Conservation (phyloP, 2,797 vertebrate species). For the Peromyscus nudipes region DNA sequence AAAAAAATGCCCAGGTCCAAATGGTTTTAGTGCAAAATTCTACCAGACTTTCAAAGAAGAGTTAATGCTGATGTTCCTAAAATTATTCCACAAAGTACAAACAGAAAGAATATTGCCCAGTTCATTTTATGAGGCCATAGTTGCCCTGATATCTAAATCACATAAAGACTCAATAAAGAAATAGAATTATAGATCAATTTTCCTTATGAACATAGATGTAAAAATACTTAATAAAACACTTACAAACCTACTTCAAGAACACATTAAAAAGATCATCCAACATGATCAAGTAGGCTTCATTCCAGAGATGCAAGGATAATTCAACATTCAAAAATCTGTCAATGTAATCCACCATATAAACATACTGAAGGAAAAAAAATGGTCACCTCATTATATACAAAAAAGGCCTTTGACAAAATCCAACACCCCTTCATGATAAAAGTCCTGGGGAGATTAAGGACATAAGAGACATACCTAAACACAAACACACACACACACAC, state of each 20-base stretch:
- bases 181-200: too few species aligned
- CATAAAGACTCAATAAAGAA: too few species aligned
- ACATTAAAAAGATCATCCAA: not conserved
- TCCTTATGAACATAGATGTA: not conserved
- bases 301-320: not conserved
- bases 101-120: too few species aligned
- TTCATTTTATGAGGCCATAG: too few species aligned
- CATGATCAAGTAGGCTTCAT: not conserved
- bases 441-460: not conserved
- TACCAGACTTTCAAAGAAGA: too few species aligned
- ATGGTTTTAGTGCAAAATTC: too few species aligned
- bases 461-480: too few species aligned
- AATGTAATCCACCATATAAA: not conserved
- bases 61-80: too few species aligned
- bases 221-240: not conserved
- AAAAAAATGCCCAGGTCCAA: too few species aligned
- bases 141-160: too few species aligned
- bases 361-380: not conserved
- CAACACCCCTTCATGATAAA: not conserved
- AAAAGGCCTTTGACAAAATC: not conserved
- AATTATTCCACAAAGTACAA: too few species aligned
- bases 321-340: not conserved
- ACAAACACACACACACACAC: too few species aligned
- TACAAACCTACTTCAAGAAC: not conserved
- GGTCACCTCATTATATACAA: not conserved